phyloP scores from a whole-genome alignment of 1,140 invertebrate genomes.

The Aphis gossypii region DNA sequence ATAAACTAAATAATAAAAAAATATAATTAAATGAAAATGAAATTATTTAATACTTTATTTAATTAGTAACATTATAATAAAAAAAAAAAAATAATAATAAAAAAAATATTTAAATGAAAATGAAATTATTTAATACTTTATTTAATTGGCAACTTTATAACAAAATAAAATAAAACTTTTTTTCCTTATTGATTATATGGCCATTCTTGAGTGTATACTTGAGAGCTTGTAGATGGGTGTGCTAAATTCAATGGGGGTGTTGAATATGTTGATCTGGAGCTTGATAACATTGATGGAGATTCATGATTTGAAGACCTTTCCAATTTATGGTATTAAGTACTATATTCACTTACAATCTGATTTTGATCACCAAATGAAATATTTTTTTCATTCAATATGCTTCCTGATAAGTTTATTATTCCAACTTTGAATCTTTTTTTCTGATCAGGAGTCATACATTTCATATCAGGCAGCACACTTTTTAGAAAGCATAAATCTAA shows the following conservation, averaged over 20 bases:
- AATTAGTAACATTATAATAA: too few species aligned
- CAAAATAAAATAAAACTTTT: neutral
- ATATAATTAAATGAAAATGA: too few species aligned
- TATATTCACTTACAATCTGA: neutral
- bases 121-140: too few species aligned
- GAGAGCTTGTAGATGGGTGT: neutral
- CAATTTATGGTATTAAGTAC: neutral
- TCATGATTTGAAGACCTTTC: slow-evolving; percentile 4
- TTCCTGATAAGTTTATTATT: slow-evolving; percentile 9
- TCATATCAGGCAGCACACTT: slow-evolving; percentile 19
- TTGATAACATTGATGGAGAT: neutral
- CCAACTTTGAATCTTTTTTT: neutral
- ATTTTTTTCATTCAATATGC: slow-evolving; percentile 12
- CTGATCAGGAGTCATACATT: slow-evolving; percentile 25
- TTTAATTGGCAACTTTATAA: too few species aligned
- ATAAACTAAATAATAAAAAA: too few species aligned
- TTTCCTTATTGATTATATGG: neutral
- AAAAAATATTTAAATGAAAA: too few species aligned
- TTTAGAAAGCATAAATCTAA: slow-evolving; percentile 18
- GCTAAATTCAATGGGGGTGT: neutral
- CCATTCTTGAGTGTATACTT: neutral
- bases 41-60: too few species aligned
- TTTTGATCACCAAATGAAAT: neutral
- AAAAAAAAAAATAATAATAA: too few species aligned
- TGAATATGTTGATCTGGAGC: neutral